Evolutionary conservation across 2,113 vertebrate species (phyloP).

Genomic region (Passer montanus): DNA sequence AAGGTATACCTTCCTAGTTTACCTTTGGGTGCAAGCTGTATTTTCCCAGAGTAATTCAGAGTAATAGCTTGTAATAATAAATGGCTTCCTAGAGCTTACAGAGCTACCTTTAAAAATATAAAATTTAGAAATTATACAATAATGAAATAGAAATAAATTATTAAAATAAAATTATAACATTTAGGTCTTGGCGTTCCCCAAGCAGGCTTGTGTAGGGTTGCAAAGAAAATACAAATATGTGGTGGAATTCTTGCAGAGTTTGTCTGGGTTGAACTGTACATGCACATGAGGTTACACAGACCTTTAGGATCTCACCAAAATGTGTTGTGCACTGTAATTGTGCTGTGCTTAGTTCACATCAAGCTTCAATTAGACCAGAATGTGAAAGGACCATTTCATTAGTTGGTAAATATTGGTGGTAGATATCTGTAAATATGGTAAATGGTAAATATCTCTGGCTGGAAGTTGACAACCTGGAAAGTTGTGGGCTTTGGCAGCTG

Average conservation of each 20-base stretch:
- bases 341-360: constrained; percentile 59
- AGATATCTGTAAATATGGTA: too few species aligned
- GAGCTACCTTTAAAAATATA: background rate
- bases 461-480: constrained; percentile 67
- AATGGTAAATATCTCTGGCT: constrained; percentile 34
- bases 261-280: background rate
- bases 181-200: background rate
- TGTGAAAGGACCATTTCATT: constrained; percentile 70
- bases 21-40: background rate
- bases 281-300: background rate
- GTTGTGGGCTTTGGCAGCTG: constrained; percentile 30
- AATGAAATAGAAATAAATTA: background rate
- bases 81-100: background rate
- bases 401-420: background rate
- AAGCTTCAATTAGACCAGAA: constrained; percentile 70
- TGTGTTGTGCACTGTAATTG: background rate
- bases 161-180: background rate
- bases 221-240: background rate
- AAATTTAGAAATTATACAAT: background rate
- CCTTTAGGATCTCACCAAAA: background rate
- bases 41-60: background rate
- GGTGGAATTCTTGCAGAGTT: background rate
- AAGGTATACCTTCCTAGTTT: background rate
- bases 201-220: background rate
- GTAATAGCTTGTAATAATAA: background rate